These are phyloP conservation scores for Hydra vulgaris DNA, from an alignment of 30 jellyfish, hydroid and myxozoan species.

Conservation along the genomic window DNA sequence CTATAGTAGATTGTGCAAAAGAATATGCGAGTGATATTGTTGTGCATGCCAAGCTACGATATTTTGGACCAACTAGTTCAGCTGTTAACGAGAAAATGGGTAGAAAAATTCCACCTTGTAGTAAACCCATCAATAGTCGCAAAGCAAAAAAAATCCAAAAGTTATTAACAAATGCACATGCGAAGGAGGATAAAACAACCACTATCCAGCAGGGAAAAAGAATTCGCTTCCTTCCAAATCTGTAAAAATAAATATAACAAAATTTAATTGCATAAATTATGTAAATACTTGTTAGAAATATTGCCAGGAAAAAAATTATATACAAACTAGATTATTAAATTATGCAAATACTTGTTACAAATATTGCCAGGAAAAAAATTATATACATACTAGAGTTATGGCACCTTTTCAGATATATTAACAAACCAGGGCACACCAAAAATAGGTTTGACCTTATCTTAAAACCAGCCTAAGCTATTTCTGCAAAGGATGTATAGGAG, in stretches of 20 bases:
- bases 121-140: constrained; percentile 54
- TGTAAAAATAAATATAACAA: constrained; percentile 4
- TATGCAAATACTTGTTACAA: too few species aligned
- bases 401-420: too few species aligned
- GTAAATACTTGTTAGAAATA: too few species aligned
- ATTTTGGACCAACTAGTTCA: constrained; percentile 72
- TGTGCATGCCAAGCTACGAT: constrained; percentile 59
- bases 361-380: too few species aligned
- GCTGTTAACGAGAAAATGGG: constrained; percentile 60
- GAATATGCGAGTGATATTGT: constrained; percentile 51
- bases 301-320: too few species aligned
- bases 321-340: too few species aligned
- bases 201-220: constrained; percentile 49
- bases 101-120: constrained; percentile 63
- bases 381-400: too few species aligned
- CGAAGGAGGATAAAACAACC: constrained; percentile 41
- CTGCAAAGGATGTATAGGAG: too few species aligned
- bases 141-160: constrained; percentile 55
- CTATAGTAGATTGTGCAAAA: constrained; percentile 44
- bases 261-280: too few species aligned
- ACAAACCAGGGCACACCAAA: too few species aligned
- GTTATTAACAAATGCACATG: constrained; percentile 38
- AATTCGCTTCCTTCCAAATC: constrained; percentile 63
- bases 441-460: too few species aligned
- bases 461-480: too few species aligned